Conservation (phyloP, 2,888 invertebrate genomes). For the Sialis fuliginosa region DNA sequence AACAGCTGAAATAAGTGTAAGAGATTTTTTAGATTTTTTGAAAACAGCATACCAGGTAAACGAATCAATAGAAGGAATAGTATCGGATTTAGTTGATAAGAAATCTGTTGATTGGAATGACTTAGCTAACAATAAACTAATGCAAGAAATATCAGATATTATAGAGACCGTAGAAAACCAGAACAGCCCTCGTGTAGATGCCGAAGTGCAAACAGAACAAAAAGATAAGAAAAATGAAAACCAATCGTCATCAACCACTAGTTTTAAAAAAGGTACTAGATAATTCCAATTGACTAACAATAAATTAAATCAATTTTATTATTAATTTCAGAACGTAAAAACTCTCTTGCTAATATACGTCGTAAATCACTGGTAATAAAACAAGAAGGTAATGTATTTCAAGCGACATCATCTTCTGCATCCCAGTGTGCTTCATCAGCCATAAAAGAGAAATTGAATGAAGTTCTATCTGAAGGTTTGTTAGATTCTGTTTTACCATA, state of each 20-base stretch:
- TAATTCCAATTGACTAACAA: neutral
- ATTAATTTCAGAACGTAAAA: too few species aligned
- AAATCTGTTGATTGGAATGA: constrained; percentile 30
- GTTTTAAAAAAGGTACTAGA: neutral
- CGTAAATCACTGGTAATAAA: neutral
- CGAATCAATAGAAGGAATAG: constrained; percentile 11
- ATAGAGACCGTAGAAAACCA: neutral
- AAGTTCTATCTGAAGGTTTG: constrained; percentile 65
- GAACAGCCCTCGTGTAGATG: neutral
- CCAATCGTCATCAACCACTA: neutral
- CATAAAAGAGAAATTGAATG: constrained; percentile 19
- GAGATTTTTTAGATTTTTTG: constrained; percentile 54
- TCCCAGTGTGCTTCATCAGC: constrained; percentile 1
- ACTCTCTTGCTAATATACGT: too few species aligned
- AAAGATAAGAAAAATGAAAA: neutral
- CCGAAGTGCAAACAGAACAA: neutral
- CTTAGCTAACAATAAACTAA: constrained; percentile 15
- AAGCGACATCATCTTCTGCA: neutral
- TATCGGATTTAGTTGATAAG: constrained; percentile 13
- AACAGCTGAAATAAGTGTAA: constrained; percentile 42
- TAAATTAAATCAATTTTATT: too few species aligned
- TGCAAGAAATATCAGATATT: constrained; percentile 8
- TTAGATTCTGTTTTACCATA: constrained; percentile 69
- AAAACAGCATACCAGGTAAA: constrained; percentile 46
- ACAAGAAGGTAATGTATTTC: neutral